Evolutionary conservation across 2,113 vertebrate species (phyloP).

Genomic region (Elaphurus davidianus): DNA sequence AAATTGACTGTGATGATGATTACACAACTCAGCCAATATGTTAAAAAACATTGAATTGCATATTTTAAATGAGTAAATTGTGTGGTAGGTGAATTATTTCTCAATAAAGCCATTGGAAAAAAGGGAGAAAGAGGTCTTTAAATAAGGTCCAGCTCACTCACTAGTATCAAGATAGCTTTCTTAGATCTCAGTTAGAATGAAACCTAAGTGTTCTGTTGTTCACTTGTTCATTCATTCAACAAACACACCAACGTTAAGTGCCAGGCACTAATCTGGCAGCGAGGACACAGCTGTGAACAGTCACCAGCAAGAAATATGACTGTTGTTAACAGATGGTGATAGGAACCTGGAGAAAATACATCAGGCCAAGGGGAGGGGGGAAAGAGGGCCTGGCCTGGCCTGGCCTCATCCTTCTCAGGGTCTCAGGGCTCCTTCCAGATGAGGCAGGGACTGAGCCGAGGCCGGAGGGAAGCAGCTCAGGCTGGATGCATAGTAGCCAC

Average conservation of each 20-base stretch:
- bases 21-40: background rate
- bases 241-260: background rate
- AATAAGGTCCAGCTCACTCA: background rate
- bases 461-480: background rate
- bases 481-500: accelerated
- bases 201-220: background rate
- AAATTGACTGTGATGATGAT: background rate
- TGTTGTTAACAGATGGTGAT: background rate
- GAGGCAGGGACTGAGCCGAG: background rate
- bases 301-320: background rate
- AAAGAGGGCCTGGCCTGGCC: too few relatives aligned
- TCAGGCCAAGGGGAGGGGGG: too few relatives aligned
- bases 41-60: background rate
- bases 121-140: background rate
- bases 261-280: background rate
- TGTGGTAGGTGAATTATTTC: background rate
- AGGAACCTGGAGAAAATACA: background rate
- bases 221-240: background rate
- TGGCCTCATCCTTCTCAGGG: background rate
- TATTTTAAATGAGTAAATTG: background rate
- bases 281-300: background rate
- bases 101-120: background rate
- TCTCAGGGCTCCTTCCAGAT: background rate
- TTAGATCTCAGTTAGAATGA: background rate
- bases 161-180: background rate